phyloP scores from a whole-genome alignment of 2,113 vertebrate species.

The Triplophysa rosa region DNA sequence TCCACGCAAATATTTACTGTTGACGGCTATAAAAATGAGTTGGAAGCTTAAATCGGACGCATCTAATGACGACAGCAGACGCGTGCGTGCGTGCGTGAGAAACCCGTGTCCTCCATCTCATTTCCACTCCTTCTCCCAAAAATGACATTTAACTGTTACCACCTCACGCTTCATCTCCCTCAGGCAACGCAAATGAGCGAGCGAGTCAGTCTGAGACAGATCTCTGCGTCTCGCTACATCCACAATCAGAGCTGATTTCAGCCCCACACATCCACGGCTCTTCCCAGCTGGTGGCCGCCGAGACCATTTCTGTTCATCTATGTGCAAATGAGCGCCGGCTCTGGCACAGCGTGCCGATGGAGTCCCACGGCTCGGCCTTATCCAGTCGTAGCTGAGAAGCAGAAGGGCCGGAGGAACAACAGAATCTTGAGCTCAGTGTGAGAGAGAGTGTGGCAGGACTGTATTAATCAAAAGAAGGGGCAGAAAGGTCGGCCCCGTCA shows the following conservation, averaged over 20 bases:
- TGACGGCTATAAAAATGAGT: conserved; percentile 2
- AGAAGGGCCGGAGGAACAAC: neutral
- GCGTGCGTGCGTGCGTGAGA: neutral
- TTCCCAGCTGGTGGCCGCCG: conserved; percentile 8
- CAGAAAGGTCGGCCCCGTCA: conserved; percentile 17
- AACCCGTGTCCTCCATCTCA: neutral
- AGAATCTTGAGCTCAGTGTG: neutral
- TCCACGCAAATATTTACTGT: neutral
- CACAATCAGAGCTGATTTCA: conserved; percentile 32
- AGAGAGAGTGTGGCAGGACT: neutral
- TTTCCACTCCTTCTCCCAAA: conserved; percentile 26
- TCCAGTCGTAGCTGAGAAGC: neutral
- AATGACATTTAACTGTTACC: neutral
- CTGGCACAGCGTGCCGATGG: conserved; percentile 9
- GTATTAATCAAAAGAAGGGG: conserved; percentile 33
- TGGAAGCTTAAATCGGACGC: conserved; percentile 4
- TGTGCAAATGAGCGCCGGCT: conserved; percentile 49
- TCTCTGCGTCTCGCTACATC: conserved; percentile 27
- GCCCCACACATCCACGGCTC: conserved; percentile 10
- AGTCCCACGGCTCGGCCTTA: neutral
- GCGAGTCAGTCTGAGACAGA: conserved; percentile 14
- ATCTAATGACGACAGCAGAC: neutral
- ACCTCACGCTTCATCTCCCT: conserved; percentile 26
- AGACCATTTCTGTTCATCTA: conserved; percentile 42
- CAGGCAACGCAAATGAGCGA: neutral